Conservation (phyloP, 2,797 vertebrate species). For the Parotocinclus haroldoi region DNA sequence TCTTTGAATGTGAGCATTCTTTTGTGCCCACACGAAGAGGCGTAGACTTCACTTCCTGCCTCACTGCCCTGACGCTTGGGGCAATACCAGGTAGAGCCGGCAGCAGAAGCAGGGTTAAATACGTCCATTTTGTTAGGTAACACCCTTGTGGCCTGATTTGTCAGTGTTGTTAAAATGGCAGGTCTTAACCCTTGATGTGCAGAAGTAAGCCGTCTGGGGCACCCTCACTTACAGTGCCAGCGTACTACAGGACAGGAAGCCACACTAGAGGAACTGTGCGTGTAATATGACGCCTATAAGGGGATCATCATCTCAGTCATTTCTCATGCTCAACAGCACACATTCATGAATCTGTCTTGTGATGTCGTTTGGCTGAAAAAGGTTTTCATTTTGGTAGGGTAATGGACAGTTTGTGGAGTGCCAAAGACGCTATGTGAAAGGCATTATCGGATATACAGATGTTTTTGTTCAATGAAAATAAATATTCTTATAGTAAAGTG, state of each 20-base stretch:
- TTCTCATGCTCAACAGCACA: no score
- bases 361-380: no score
- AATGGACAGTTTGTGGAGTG: no score
- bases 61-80: constrained; percentile 63
- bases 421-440: no score
- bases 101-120: constrained; percentile 77
- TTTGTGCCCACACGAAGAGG: constrained; percentile 54
- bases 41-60: constrained; percentile 58
- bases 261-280: constrained; percentile 1
- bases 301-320: no score
- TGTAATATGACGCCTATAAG: no score
- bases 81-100: constrained; percentile 72
- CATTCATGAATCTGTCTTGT: no score
- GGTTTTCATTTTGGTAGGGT: no score
- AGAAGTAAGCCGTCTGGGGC: constrained; percentile 68
- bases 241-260: constrained; percentile 56
- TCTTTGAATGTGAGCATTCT: constrained; percentile 49
- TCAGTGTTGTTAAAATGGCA: constrained; percentile 82
- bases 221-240: constrained; percentile 53
- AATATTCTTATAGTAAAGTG: no score
- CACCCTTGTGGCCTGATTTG: constrained; percentile 82
- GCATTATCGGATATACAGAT: no score
- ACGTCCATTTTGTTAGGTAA: constrained; percentile 85
- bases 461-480: no score
- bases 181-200: constrained; percentile 80